phyloP scores from a whole-genome alignment of 2,113 vertebrate genomes.

The Ameiurus melas region DNA sequence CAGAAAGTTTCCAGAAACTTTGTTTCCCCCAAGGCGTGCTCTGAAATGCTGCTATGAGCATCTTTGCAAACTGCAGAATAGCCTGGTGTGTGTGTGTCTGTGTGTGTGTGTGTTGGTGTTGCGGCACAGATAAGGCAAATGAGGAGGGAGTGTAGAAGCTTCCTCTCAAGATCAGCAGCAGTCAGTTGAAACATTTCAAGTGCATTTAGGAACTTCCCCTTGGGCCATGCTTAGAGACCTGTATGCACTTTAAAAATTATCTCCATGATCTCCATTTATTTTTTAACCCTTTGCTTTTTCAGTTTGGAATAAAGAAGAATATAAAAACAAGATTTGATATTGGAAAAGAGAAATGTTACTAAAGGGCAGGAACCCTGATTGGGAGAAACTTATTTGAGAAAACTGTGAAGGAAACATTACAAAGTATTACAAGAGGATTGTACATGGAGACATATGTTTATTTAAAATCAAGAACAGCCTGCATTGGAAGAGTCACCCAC shows the following conservation, averaged over 20 bases:
- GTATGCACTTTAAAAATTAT: not conserved
- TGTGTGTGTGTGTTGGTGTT: not conserved
- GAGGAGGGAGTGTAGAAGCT: conserved; percentile 46
- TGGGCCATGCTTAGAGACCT: not conserved
- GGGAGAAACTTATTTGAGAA: not conserved
- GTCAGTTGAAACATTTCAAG: conserved; percentile 43
- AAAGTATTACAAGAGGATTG: not conserved
- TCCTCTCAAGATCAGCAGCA: conserved; percentile 47
- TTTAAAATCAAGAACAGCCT: not conserved
- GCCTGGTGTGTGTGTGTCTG: conserved; percentile 16
- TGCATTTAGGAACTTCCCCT: not conserved
- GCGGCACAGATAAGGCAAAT: not conserved
- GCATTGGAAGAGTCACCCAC: not conserved
- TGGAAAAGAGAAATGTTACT: not conserved
- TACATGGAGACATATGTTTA: not conserved
- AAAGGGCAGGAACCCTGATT: not conserved
- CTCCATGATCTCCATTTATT: conserved; percentile 18
- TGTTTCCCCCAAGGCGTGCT: conserved; percentile 42
- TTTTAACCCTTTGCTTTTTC: conserved; percentile 3
- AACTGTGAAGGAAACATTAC: not conserved
- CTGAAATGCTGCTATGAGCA: conserved; percentile 55
- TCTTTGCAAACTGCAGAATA: conserved; percentile 54
- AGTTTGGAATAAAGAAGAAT: not conserved
- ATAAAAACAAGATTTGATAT: not conserved
- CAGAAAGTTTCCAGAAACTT: conserved; percentile 40